Evolutionary conservation across 2,797 vertebrate species (phyloP).

Genomic region (Centropyge bicolor): DNA sequence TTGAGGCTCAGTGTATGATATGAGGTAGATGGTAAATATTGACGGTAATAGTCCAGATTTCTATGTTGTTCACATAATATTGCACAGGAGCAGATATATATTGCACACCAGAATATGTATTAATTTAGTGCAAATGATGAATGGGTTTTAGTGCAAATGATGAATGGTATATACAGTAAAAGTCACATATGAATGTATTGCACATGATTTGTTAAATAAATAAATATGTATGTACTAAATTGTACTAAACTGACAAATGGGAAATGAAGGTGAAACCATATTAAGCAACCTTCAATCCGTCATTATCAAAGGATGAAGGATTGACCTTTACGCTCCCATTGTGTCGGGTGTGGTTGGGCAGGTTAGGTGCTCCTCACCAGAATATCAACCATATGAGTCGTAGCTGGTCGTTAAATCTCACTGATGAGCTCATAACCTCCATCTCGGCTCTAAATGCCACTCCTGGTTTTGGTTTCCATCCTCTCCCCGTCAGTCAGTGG

Average conservation of each 20-base stretch:
- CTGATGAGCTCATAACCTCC: conserved; percentile 54
- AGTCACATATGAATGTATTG: no score
- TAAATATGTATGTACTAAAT: no score
- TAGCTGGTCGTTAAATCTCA: conserved; percentile 16
- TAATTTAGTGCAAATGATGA: no score
- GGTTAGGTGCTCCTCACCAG: conserved; percentile 6
- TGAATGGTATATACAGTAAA: no score
- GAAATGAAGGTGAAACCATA: neutral
- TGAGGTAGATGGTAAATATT: no score
- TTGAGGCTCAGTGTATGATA: no score
- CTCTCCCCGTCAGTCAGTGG: conserved; percentile 33
- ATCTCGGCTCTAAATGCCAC: conserved; percentile 51
- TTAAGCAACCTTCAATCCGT: neutral
- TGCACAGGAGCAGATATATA: no score
- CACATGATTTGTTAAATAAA: no score
- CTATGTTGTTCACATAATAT: no score
- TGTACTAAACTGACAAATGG: neutral
- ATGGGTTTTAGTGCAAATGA: no score
- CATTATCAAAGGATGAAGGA: neutral
- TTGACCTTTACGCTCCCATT: conserved; percentile 7
- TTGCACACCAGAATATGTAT: no score
- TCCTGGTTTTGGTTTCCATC: conserved; percentile 59
- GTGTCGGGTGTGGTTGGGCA: neutral
- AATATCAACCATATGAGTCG: conserved; percentile 29
- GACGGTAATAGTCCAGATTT: no score